These are phyloP conservation scores for Epinotia brunnichana DNA, from an alignment of 2,888 invertebrate genomes.

Conservation along the genomic window DNA sequence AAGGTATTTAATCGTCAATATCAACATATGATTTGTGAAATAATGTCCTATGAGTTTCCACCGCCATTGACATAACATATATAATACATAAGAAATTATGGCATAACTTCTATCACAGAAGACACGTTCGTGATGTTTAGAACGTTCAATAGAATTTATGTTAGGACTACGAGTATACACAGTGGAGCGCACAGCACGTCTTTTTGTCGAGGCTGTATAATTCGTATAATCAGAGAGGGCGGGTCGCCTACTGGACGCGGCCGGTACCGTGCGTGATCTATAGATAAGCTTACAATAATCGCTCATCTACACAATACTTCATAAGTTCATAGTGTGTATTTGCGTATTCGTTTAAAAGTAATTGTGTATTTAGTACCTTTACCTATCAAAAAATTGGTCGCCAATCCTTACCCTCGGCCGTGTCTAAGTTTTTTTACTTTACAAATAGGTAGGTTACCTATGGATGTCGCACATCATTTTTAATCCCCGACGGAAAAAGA, in stretches of 20 bases:
- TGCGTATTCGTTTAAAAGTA: neutral
- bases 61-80: neutral
- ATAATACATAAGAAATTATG: neutral
- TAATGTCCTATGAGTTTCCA: neutral
- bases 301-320: conserved; percentile 6
- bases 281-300: conserved; percentile 31
- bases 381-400: too few relatives aligned
- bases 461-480: too few relatives aligned
- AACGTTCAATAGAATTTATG: conserved; percentile 7
- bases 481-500: too few relatives aligned
- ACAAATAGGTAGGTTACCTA: too few relatives aligned
- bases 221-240: conserved; percentile 39
- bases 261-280: conserved; percentile 25
- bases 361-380: neutral
- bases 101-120: neutral
- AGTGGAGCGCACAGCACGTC: conserved; percentile 20
- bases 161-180: neutral
- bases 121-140: neutral
- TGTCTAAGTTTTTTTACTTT: too few relatives aligned
- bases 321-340: neutral
- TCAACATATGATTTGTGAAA: neutral
- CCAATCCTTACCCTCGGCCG: too few relatives aligned
- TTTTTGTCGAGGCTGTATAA: conserved; percentile 30
- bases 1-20: neutral
- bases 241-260: conserved; percentile 38